Base-by-base conservation (phyloP, 2,888 invertebrate species). In the Heterodera filipjevi region DNA sequence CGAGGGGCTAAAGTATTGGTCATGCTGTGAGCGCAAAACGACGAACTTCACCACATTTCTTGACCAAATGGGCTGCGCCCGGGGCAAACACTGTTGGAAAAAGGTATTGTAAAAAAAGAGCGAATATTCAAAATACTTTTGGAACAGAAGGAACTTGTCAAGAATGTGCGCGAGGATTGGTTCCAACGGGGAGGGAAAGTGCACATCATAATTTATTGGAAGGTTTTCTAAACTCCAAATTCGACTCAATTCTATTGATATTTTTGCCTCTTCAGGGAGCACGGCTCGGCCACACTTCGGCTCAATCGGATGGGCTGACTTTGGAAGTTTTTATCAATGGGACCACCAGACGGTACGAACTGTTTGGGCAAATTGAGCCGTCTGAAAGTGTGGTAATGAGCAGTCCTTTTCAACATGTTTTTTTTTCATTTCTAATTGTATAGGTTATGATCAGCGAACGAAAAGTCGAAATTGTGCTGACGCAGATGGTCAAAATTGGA, bases 1-100 rank as follows among this genome's bases (percentile, higher is more conserved):
- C 72, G 84, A 87, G 78, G 88, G 88, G 16, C 85, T 87, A 86
- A 88, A 88, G 74, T 88, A 83, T 76, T 88, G 87, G 87, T 83
- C 84, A 0, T 99, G 99, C 89, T 99, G 99, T 89, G 93, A 94
- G 86, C 94, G 93, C 87, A 93, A 93, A 88, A 98, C 98, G 0
- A 93, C 95, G 0, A 98, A 99, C 89, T 99, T 99, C 89, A 93
- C 94, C 78, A 92, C 92, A 2, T 99, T 99, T 89, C 91, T 99
- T 78, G 93, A 93, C 77, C 98, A 98, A 91, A 93, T 92, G 75
- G 99, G 99, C 0, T 99, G 99, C 89, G 92, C 92, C 6, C 91
- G 92, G 79, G 97, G 96, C 8, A 92, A 92, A 72, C 99, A 99
- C 90, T 91, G 93, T 80, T 99, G 97, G 96, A 91, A 76, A 91